phyloP scores from a whole-genome alignment of 2,113 vertebrate species.

The Mus spicilegus region DNA sequence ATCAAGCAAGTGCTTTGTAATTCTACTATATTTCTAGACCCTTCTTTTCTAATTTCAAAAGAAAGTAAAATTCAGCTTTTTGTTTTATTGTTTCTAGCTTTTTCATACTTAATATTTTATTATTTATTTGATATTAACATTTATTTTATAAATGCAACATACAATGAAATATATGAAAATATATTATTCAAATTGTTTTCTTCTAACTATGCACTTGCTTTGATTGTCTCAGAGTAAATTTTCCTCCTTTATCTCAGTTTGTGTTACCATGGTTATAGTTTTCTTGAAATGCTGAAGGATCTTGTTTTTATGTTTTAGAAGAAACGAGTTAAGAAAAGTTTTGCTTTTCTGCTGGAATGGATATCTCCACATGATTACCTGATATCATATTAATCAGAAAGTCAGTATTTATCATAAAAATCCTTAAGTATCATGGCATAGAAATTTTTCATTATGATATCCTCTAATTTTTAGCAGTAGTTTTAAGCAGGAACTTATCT shows the following conservation, averaged over 20 bases:
- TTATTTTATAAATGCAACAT: not conserved
- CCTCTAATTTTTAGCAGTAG: not conserved
- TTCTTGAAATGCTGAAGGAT: not conserved
- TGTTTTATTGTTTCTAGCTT: not conserved
- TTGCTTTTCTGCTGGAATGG: not conserved
- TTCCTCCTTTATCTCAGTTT: not conserved
- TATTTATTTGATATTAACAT: not conserved
- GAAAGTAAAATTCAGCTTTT: not conserved
- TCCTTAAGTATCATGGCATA: not conserved
- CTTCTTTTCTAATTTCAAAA: not conserved
- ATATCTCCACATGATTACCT: not conserved
- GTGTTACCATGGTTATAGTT: not conserved
- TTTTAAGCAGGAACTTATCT: not conserved
- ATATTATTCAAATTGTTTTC: not conserved
- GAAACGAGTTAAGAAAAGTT: not conserved
- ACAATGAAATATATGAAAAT: not conserved
- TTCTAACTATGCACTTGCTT: not conserved
- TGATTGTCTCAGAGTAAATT: not conserved
- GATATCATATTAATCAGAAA: constrained; percentile 6
- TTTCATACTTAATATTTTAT: not conserved
- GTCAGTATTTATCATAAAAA: not conserved
- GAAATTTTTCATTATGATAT: not conserved
- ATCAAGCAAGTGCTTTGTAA: not conserved
- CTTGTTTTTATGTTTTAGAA: not conserved
- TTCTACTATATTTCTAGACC: not conserved